Percentiles rank a stretch among this genome's conserved stretches.
Evolutionary conservation across 2,888 invertebrate species (phyloP).

Genomic region (Glomeris marginata): DNA sequence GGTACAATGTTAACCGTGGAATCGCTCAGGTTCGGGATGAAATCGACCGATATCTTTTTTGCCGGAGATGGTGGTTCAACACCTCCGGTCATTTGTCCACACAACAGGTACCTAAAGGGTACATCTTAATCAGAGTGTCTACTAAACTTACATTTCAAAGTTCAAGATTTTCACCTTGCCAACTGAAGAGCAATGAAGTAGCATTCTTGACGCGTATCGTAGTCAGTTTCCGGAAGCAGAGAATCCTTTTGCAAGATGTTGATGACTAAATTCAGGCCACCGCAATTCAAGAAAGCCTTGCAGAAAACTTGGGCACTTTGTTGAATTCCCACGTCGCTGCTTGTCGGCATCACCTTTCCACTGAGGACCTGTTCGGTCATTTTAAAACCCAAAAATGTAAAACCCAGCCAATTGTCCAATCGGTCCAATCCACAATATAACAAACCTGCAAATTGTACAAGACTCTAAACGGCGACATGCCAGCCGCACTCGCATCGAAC

Average conservation of each 20-base stretch:
- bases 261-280: slow-evolving; percentile 32
- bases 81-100: slow-evolving; percentile 28
- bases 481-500: slow-evolving; percentile 27
- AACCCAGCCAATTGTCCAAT: not conserved
- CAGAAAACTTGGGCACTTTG: slow-evolving; percentile 28
- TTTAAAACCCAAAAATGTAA: not conserved
- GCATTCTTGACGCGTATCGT: slow-evolving; percentile 32
- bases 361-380: slow-evolving; percentile 28
- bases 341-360: slow-evolving; percentile 32
- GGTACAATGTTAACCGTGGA: slow-evolving; percentile 14
- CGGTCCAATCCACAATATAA: not conserved
- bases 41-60: slow-evolving; percentile 1
- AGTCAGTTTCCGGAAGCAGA: slow-evolving; percentile 31
- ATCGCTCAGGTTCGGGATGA: not conserved
- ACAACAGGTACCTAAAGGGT: slow-evolving; percentile 28
- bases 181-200: slow-evolving; percentile 33
- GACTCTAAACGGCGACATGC: slow-evolving; percentile 32
- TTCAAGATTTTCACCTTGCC: too few species aligned
- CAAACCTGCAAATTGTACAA: slow-evolving; percentile 34
- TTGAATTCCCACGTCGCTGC: slow-evolving; percentile 25
- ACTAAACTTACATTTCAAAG: too few species aligned
- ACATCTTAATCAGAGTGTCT: too few species aligned
- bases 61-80: slow-evolving; percentile 17
- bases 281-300: slow-evolving; percentile 31
- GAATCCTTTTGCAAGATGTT: slow-evolving; percentile 32